Evolutionary conservation across 1,140 invertebrate species (phyloP), one percentile per base, ranked within the genome.

Genomic region (Anoplophora glabripennis): DNA sequence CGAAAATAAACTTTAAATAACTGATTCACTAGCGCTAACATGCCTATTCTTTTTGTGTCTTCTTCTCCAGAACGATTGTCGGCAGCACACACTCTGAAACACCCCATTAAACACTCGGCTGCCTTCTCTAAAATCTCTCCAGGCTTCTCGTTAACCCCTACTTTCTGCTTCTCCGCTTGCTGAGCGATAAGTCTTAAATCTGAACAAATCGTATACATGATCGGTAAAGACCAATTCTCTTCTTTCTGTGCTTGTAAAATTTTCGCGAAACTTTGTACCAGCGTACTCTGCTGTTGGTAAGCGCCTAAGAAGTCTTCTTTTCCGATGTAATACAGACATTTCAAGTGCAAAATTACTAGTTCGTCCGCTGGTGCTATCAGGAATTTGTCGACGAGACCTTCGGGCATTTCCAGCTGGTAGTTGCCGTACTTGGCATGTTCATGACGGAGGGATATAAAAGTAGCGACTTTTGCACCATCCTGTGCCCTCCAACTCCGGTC

Each of bases 1-100:
- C 89, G 85, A 73, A 98, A 99, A 76, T 99, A 99, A 3, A 99
- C 92, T 81, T 98, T 98, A 55, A 99, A 91, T 9, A 99, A 80
- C 75, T 99, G 96, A 79, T 99, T 99, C 0, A 98, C 93, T 38
- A 99, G 78, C 66, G 89, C 89, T 66, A 99, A 78, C 93, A 99
- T 98, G 59, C 95, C 96, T 82, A 94, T 88, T 71, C 93, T 84
- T 78, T 98, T 99, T 0, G 94, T 94, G 47, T 94, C 89, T 61
- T 91, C 85, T 65, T 93, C 89, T 0, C 91, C 86, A 15, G 91
- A 85, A 49, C 90, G 84, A 74, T 92, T 96, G 72, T 99, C 97
- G 12, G 92, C 93, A 17, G 95, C 94, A 79, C 96, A 98, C 12
- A 98, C 90, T 71, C 96, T 79, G 77, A 99, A 99, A 76, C 93